Evolutionary conservation across 1,140 invertebrate genomes (phyloP).

Genomic region (Neuroterus valhalla): DNA sequence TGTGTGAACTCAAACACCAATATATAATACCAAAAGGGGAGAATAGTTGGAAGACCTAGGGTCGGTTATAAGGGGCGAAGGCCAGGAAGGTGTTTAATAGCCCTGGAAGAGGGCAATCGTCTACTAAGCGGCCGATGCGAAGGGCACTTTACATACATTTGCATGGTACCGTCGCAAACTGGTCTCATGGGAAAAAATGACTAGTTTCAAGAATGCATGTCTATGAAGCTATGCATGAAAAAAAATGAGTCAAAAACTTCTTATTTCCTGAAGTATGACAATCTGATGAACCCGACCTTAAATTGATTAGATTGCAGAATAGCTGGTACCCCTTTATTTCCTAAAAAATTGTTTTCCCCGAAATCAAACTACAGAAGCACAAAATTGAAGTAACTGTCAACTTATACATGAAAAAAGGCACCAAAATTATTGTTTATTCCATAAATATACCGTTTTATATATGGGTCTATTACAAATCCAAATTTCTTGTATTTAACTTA

Average conservation of each 20-base stretch:
- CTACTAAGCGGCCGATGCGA: constrained; percentile 32
- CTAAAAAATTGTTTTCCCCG: too few relatives aligned
- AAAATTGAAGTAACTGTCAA: too few relatives aligned
- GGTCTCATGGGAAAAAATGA: background rate
- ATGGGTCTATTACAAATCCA: too few relatives aligned
- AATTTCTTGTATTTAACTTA: too few relatives aligned
- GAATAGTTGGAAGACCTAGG: constrained; percentile 47
- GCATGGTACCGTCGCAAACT: constrained; percentile 16
- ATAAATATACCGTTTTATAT: too few relatives aligned
- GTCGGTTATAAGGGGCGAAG: constrained; percentile 63
- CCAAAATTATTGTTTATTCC: too few relatives aligned
- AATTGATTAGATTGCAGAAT: too few relatives aligned
- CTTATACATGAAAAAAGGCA: too few relatives aligned
- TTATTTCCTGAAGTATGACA: too few relatives aligned
- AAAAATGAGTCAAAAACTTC: background rate
- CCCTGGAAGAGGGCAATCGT: constrained; percentile 68
- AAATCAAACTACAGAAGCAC: too few relatives aligned
- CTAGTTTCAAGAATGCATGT: constrained; percentile 43
- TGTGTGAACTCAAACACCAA: constrained; percentile 28
- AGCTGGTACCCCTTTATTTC: too few relatives aligned
- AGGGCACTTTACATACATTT: constrained; percentile 39
- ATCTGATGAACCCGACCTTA: too few relatives aligned
- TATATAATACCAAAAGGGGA: constrained; percentile 3
- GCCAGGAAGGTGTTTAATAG: constrained; percentile 73
- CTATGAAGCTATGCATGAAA: constrained; percentile 50